Percentiles rank a stretch among this genome's conserved stretches.
Evolutionary conservation across 2,113 vertebrate genomes (phyloP).

Genomic region (Bungarus multicinctus): DNA sequence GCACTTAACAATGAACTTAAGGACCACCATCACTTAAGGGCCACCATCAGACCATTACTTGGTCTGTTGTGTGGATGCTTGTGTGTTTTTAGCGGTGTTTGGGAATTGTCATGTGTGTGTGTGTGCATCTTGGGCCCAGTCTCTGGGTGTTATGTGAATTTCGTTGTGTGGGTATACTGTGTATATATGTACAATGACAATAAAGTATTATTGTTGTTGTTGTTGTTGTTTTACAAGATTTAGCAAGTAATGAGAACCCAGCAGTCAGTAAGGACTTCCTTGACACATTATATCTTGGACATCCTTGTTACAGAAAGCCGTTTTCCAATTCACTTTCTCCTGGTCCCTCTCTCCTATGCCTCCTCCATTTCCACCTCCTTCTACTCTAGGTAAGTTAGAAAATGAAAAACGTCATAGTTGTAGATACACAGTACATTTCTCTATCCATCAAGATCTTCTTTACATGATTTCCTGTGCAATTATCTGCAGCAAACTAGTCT

Average conservation of each 20-base stretch:
- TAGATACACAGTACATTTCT: neutral
- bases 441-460: neutral
- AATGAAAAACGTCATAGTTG: neutral
- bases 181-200: no score
- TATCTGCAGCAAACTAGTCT: neutral
- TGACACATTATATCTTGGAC: neutral
- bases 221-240: no score
- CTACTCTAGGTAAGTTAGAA: neutral
- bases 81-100: no score
- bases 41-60: no score
- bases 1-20: no score
- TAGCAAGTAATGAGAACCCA: neutral
- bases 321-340: neutral
- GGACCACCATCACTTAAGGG: no score
- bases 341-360: neutral
- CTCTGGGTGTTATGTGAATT: no score
- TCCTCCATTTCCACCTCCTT: neutral
- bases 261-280: neutral
- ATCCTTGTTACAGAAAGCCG: neutral
- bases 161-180: no score
- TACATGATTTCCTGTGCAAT: neutral
- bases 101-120: no score
- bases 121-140: no score
- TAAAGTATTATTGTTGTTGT: no score
- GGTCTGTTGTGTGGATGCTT: no score